phyloP scores from a whole-genome alignment of 2,113 vertebrate genomes.

The Dasyornis broadbenti region DNA sequence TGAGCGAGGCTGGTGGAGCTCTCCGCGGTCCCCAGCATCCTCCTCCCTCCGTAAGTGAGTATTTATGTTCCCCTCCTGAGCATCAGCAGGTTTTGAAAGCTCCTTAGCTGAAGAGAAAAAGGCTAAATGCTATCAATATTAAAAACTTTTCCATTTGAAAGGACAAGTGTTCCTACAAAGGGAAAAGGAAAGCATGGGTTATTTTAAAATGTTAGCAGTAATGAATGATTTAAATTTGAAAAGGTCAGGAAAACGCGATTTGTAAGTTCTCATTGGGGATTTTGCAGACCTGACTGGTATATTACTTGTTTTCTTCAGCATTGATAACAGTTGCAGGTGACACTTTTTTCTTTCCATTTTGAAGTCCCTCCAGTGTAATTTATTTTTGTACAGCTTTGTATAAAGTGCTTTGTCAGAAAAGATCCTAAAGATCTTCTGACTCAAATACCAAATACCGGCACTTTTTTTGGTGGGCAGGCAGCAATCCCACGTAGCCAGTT shows the following conservation, averaged over 20 bases:
- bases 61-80: neutral
- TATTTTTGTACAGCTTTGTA: neutral
- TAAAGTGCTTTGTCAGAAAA: neutral
- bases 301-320: neutral
- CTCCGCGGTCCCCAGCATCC: neutral
- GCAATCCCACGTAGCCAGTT: neutral
- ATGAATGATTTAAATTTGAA: constrained; percentile 33
- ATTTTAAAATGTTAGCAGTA: constrained; percentile 27
- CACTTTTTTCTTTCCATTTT: neutral
- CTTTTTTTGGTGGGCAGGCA: neutral
- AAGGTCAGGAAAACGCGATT: neutral
- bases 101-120: neutral
- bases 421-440: neutral
- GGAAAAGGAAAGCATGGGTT: neutral
- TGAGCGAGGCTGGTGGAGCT: neutral
- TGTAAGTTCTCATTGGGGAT: neutral
- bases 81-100: neutral
- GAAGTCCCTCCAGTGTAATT: neutral
- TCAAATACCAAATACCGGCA: neutral
- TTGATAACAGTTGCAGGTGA: neutral
- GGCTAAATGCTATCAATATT: neutral
- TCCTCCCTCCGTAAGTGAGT: neutral
- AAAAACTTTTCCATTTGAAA: neutral
- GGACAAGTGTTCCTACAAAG: neutral
- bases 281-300: neutral